Evolutionary conservation across 2,797 vertebrate species (phyloP).

Genomic region (Mycteria americana): DNA sequence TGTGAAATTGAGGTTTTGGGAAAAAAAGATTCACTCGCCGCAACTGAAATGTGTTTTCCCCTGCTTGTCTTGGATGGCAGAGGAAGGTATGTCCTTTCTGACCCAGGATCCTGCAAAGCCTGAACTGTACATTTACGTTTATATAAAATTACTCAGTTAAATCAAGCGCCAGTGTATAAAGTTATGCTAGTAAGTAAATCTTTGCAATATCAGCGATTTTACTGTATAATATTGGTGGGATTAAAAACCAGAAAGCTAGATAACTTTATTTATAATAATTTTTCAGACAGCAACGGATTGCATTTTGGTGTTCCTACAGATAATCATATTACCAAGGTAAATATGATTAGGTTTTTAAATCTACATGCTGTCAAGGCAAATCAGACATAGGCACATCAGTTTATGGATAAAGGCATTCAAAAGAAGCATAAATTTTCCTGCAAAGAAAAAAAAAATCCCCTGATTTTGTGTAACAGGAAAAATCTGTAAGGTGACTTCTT

Average conservation of each 20-base stretch:
- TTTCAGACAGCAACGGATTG: neutral
- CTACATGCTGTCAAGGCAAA: neutral
- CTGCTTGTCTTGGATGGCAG: neutral
- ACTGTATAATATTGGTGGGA: neutral
- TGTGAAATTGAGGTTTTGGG: neutral
- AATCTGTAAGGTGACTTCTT: neutral
- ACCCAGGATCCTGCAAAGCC: neutral
- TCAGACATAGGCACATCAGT: neutral
- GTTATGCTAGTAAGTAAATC: neutral
- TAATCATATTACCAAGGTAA: neutral
- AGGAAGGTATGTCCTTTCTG: neutral
- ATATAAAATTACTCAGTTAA: neutral
- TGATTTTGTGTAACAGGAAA: neutral
- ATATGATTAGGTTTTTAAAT: constrained; percentile 13
- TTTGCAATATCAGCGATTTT: neutral
- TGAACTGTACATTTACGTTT: neutral
- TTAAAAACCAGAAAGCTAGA: neutral
- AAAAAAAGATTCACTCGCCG: neutral
- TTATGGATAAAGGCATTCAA: neutral
- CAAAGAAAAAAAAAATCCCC: neutral
- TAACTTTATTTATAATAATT: neutral
- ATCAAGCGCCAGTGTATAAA: neutral
- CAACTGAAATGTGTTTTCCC: neutral
- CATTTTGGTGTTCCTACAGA: neutral
- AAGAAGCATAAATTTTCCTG: neutral